Conservation (phyloP, 2,797 vertebrate species). For the Melanotaenia maccullochi region DNA sequence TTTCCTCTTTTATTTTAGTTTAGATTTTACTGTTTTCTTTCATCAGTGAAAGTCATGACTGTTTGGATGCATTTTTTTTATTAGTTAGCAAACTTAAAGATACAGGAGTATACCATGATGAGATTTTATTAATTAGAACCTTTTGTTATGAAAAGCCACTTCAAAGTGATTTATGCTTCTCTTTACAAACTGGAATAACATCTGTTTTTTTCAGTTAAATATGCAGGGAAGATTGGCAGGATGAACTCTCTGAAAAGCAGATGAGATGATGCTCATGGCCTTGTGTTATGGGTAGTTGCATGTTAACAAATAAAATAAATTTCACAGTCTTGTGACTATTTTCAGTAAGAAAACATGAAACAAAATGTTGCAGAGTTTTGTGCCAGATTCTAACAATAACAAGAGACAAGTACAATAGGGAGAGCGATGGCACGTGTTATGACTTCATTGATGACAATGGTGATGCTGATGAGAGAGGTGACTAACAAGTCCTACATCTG, state of each 20-base stretch:
- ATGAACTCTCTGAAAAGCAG: not conserved
- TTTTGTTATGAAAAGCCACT: not conserved
- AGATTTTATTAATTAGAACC: not conserved
- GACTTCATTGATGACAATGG: not conserved
- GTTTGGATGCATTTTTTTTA: not conserved
- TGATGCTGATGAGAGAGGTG: not conserved
- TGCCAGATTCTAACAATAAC: not conserved
- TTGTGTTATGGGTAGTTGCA: not conserved
- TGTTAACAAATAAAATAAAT: not conserved
- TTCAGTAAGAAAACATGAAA: not conserved
- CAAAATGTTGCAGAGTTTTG: conserved; percentile 1
- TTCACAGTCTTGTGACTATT: not conserved
- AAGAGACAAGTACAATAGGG: not conserved
- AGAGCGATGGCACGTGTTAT: not conserved
- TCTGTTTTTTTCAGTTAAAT: not conserved
- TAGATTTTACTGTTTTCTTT: not conserved
- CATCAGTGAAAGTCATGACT: not conserved
- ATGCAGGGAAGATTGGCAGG: not conserved
- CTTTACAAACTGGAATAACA: not conserved
- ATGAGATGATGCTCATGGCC: not conserved
- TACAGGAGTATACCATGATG: not conserved
- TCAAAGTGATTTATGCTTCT: not conserved
- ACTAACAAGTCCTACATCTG: not conserved
- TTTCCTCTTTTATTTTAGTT: not conserved
- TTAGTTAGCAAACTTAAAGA: not conserved